Base-by-base conservation (phyloP, 2,888 invertebrate genomes). In the Scotopteryx bipunctaria region DNA sequence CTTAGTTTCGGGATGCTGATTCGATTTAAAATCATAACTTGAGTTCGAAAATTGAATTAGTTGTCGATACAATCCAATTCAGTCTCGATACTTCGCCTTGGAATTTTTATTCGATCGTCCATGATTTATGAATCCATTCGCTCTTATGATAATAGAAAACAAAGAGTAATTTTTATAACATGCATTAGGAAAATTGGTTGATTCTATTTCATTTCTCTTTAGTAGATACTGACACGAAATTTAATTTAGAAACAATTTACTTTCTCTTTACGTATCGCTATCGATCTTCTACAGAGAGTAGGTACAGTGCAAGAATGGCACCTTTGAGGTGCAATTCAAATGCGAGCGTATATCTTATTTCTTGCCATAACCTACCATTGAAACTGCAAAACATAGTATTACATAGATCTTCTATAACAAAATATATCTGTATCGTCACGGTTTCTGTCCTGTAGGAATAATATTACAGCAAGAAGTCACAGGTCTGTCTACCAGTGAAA, bases 21-120 rank as follows among this genome's bases (percentile, higher is more conserved):
- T 66, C 53, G 57, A 55, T 55, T 65, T 64, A 45, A 33, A 59
- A 55, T 41, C 53, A 43, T 55, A 66, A 67, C 53, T 47, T 35
- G 54, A 57, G 54, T 56, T 55, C 61, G 64, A 55, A 68, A 65
- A 67, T 60, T 48, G 37, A 58, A 67, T 69, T 67, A 67, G 50
- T 59, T 60, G 56, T 23, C 47, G 56, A 63, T 63, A 44, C 35
- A 54, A 40, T 40, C 14, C 33, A 35, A 44, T 54, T 48, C n/a
- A n/a, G n/a, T 54, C 40, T 48, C 48, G 47, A 48, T 44, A 48
- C 43, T 35, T 31, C 37, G 16, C 25, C 15, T 46, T 21, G 1
- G 33, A 35, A 45, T 43, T 48, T 37, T 37, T 43, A 54, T 44
- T 49, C 44, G 32, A 54, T 51, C 17, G 25, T 37, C 41, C 47